These are phyloP conservation scores for Odontothrips loti DNA, from an alignment of 2,888 invertebrate species.

Conservation along the genomic window DNA sequence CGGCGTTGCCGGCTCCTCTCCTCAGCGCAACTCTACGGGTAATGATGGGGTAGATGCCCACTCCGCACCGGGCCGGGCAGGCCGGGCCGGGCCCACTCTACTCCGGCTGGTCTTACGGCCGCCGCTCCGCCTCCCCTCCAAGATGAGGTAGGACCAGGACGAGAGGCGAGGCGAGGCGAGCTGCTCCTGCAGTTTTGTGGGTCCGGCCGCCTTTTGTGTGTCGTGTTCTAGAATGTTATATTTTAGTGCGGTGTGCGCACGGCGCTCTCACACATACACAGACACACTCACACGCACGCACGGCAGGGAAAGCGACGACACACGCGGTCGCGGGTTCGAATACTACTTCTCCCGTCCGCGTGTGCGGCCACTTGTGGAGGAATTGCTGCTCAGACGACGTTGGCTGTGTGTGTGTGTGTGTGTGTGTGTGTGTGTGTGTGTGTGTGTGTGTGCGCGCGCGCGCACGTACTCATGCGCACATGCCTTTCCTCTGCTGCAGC, in stretches of 20 bases:
- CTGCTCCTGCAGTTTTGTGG: neutral
- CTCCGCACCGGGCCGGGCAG: neutral
- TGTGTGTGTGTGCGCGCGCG: too few species aligned
- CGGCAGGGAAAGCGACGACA: neutral
- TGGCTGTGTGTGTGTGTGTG: slow-evolving; percentile 29
- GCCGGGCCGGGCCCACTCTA: too few species aligned
- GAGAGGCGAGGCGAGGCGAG: neutral
- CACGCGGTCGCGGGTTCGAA: neutral
- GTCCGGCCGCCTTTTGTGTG: neutral
- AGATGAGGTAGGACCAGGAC: neutral
- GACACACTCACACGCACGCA: neutral
- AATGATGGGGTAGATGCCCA: slow-evolving; percentile 9
- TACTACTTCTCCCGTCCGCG: too few species aligned
- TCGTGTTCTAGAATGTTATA: slow-evolving; percentile 16
- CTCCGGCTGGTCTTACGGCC: too few species aligned
- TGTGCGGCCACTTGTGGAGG: too few species aligned
- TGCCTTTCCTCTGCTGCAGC: too few species aligned
- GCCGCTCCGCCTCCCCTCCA: neutral
- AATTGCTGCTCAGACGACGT: neutral
- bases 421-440: slow-evolving; percentile 41
- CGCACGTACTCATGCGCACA: too few species aligned
- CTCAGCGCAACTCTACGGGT: neutral
- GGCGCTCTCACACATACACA: neutral
- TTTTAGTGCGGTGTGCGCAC: neutral
- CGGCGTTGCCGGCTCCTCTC: slow-evolving; percentile 19